Base-by-base conservation (phyloP, 2,113 vertebrate genomes). In the Taxidea taxus region DNA sequence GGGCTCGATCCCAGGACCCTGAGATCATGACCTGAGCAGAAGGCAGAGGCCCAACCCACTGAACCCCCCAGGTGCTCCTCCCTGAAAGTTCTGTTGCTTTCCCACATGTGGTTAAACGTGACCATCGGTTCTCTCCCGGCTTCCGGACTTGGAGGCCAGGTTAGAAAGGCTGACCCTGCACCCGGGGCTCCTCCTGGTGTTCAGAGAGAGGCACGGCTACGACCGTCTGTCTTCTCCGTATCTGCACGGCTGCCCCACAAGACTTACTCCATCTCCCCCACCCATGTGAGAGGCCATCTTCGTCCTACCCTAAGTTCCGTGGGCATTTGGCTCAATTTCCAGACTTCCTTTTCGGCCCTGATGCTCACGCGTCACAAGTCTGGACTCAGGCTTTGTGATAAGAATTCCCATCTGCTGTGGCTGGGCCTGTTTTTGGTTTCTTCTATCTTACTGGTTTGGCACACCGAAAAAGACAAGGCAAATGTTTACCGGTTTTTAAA, bases 361-460 rank as follows among this genome's bases (percentile, higher is more conserved):
- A 27, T 21, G 27, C 8, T 18, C 4, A 6, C 0, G 2, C 3
- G 0, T 83, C 56, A 11, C 14, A 0, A 0, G 44, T 16, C 66
- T 21, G 74, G 75, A 29, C 74, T 3, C 44, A 20, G 4, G 20
- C 29, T 72, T 7, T 12, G 51, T 10, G 7, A 15, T 0, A 8
- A 7, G 44, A 44, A 16, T 4, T 39, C 39, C 14, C 14, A 10
- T 7, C 34, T 42, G 62, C 31, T 9, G 4, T 0, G 4, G 37
- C 90, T 25, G 29, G 21, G 18, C 7, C 54, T 18, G 3, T 2
- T 6, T 62, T 37, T 16, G 44, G 4, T 16, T 56, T 56, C 47
- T 47, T 39, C 74, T 16, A 20, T 1, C 3, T 11, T 34, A 34
- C 34, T 11, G 2, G 31, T 31, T 49, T 20, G 29, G 8, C 7